A percentile compares a stretch with the other conserved stretches of the same genome.
These are phyloP conservation scores for Eupsittula cactorum DNA, from an alignment of 2,113 vertebrate genomes.

Conservation along the genomic window DNA sequence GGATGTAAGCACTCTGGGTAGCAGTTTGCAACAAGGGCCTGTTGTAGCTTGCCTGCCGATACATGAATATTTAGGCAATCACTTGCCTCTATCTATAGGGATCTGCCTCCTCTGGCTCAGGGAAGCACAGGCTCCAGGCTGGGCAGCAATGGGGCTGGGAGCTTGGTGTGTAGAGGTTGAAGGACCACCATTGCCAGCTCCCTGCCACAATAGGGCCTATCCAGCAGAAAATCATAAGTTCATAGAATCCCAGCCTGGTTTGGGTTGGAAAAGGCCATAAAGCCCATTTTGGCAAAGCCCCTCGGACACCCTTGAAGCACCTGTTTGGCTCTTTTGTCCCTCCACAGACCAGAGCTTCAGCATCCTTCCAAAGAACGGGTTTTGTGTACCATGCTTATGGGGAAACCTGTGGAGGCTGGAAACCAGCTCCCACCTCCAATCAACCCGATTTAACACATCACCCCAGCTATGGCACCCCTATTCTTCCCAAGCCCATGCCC, in stretches of 20 bases:
- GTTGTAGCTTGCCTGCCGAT: constrained; percentile 18
- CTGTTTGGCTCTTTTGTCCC: not conserved
- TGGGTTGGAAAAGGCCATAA: not conserved
- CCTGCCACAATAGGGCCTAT: accelerated
- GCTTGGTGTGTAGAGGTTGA: not conserved
- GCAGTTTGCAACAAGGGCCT: constrained; percentile 50
- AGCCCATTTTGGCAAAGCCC: not conserved
- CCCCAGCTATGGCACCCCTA: too few relatives aligned
- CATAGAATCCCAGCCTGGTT: not conserved
- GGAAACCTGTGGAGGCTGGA: not conserved
- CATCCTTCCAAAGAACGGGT: not conserved
- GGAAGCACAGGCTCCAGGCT: not conserved
- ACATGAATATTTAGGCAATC: constrained; percentile 38
- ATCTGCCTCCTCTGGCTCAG: not conserved
- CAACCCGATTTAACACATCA: not conserved
- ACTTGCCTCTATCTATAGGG: not conserved
- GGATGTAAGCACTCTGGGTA: constrained; percentile 47
- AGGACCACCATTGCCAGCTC: not conserved
- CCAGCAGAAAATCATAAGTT: not conserved
- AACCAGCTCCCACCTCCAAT: accelerated
- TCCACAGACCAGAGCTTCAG: not conserved
- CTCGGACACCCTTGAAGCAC: not conserved
- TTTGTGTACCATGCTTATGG: accelerated
- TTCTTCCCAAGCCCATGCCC: not conserved
- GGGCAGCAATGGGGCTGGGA: not conserved